Evolutionary conservation across 2,888 invertebrate genomes (phyloP), one percentile per base, ranked within the genome.

Genomic region (Agrilus mali): DNA sequence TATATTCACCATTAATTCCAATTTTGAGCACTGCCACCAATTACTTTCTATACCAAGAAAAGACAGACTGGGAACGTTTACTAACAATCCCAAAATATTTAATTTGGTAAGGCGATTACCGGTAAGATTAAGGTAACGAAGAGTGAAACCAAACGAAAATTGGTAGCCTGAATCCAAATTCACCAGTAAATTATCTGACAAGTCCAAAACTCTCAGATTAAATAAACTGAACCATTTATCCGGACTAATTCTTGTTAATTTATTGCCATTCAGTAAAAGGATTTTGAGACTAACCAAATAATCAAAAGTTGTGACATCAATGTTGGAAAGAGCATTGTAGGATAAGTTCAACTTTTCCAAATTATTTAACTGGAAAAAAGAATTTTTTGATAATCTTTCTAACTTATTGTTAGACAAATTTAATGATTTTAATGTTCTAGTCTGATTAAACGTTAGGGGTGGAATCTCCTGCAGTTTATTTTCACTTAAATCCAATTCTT

Each of bases 31-130:
- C 7, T 41, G 43, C 55, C 56, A 60, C 15, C 47, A 44, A 46
- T 61, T 61, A 10, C 51, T 22, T 27, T 51, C 50, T 2, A 61
- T 40, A 42, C 57, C 58, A 22, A 61, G 44, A 5, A 40, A 13
- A 6, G 39, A 15, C 33, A 61, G 42, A 7, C 34, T 41, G 2
- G 49, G 50, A 7, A 58, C 47, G 38, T 48, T 45, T 22, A 40
- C 45, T 7, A 43, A 45, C 2, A 59, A 36, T 10, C 44, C 47
- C 2, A 39, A 14, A 2, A 51, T 48, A 42, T 59, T 53, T 13
- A 61, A 45, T 8, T 44, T 15, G 1, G 44, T 52, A 33, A 61
- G 41, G 39, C 43, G 48, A 44, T 60, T 61, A 0, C 47, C 47
- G 39, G 54, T 54, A 20, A 61, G 44, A 48, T 60, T 56, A 20